phyloP scores from a whole-genome alignment of 2,888 invertebrate genomes.

The Troglohyphantes excavatus region DNA sequence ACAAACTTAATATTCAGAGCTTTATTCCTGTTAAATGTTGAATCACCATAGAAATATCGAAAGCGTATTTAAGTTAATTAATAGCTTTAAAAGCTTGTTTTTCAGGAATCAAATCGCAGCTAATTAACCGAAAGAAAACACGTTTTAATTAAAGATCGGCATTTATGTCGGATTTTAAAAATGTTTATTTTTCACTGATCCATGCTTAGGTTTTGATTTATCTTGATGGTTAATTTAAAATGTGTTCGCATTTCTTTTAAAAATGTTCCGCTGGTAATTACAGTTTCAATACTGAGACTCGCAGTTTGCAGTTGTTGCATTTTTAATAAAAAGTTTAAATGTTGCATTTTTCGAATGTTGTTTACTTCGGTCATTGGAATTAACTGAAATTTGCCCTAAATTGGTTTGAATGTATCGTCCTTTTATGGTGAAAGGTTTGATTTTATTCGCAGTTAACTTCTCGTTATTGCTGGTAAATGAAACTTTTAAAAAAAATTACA shows the following conservation, averaged over 20 bases:
- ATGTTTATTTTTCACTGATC: slow-evolving; percentile 12
- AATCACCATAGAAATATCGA: neutral
- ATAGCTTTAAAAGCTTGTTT: neutral
- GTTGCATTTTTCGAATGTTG: too few species aligned
- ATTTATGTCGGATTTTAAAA: neutral
- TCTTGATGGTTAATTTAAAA: slow-evolving; percentile 9
- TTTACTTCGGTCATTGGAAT: neutral
- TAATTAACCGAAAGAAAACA: slow-evolving; percentile 46
- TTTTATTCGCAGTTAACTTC: too few species aligned
- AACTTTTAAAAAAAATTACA: too few species aligned
- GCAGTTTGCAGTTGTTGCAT: neutral
- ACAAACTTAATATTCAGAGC: neutral
- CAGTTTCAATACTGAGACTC: neutral
- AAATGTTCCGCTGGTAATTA: slow-evolving; percentile 16
- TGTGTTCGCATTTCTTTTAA: slow-evolving; percentile 1
- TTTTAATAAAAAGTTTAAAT: too few species aligned
- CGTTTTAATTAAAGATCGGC: slow-evolving; percentile 37
- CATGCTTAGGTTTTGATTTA: slow-evolving; percentile 1
- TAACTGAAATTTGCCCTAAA: too few species aligned
- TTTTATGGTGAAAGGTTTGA: too few species aligned
- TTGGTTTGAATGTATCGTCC: too few species aligned
- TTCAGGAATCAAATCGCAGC: slow-evolving; percentile 30
- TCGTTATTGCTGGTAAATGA: too few species aligned
- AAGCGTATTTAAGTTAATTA: neutral
- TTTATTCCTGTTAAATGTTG: neutral